Conservation (phyloP, 2,888 invertebrate species). For the Rhabditoides inermis region DNA sequence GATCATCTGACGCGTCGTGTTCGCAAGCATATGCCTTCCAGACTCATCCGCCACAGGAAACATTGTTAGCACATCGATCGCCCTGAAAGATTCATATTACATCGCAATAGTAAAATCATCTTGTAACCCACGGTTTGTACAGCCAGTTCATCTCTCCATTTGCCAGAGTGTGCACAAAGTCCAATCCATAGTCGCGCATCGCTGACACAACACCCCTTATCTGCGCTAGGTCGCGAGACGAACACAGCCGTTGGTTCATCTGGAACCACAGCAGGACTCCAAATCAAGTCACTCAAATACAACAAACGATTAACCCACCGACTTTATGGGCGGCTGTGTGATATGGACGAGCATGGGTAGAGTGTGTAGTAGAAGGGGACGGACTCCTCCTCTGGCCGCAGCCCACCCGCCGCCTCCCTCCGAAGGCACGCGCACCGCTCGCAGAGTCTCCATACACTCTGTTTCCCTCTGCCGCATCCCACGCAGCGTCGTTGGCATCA, state of each 20-base stretch:
- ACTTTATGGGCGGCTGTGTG: slow-evolving; percentile 28
- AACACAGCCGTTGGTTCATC: slow-evolving; percentile 32
- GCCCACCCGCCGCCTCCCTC: slow-evolving; percentile 1
- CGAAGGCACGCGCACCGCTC: slow-evolving; percentile 8
- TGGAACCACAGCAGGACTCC: slow-evolving; percentile 6
- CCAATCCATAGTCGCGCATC: slow-evolving; percentile 19
- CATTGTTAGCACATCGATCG: slow-evolving; percentile 65
- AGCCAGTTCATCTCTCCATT: slow-evolving; percentile 53
- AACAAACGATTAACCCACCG: slow-evolving; percentile 11
- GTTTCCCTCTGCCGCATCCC: too few species aligned
- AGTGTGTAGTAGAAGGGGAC: slow-evolving; percentile 17
- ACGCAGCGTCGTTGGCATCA: too few species aligned
- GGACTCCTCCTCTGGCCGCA: slow-evolving; percentile 5
- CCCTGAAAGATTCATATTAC: slow-evolving; percentile 53
- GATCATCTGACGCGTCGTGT: slow-evolving; percentile 71
- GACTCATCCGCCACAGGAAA: slow-evolving; percentile 52
- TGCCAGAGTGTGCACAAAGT: slow-evolving; percentile 15
- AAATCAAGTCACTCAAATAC: not conserved
- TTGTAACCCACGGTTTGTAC: slow-evolving; percentile 65
- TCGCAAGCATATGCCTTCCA: slow-evolving; percentile 56
- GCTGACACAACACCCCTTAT: slow-evolving; percentile 11
- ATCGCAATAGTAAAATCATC: not conserved
- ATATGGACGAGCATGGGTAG: slow-evolving; percentile 21
- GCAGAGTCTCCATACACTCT: slow-evolving; percentile 16
- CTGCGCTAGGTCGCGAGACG: slow-evolving; percentile 11